Evolutionary conservation across 2,113 vertebrate species (phyloP).

Genomic region (Fulica atra): DNA sequence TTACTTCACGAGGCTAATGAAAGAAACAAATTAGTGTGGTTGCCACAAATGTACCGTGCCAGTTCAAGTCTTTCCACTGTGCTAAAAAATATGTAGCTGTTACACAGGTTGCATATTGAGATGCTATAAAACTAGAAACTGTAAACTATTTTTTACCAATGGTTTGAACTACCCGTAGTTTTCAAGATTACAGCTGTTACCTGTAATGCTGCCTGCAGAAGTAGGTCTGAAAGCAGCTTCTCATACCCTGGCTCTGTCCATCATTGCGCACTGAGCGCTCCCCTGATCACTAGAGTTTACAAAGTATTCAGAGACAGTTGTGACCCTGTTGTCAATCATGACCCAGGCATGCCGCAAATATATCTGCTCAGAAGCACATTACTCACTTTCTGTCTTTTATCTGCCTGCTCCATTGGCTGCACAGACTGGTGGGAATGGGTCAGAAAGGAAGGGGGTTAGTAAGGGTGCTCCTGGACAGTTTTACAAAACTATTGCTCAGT

Average conservation of each 20-base stretch:
- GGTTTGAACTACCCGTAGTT: neutral
- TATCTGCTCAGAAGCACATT: neutral
- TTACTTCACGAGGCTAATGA: neutral
- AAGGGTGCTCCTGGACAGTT: neutral
- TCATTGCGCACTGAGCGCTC: neutral
- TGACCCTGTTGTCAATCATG: neutral
- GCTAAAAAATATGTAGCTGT: neutral
- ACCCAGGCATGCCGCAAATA: neutral
- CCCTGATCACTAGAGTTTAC: neutral
- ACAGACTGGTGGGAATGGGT: neutral
- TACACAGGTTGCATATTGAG: neutral
- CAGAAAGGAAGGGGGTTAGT: neutral
- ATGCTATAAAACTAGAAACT: neutral
- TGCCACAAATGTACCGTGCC: neutral
- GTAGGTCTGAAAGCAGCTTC: neutral
- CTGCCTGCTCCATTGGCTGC: neutral
- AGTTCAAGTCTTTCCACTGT: neutral
- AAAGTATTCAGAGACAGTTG: neutral
- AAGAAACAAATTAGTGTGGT: neutral
- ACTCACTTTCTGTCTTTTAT: neutral
- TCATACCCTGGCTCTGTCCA: neutral
- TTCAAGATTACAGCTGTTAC: neutral
- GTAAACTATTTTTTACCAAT: neutral
- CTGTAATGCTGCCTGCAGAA: neutral
- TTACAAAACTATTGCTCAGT: neutral